A percentile compares a stretch with the other conserved stretches of the same genome.
Conservation (phyloP, 1,140 invertebrate species). For the Brachionus koreanus region DNA sequence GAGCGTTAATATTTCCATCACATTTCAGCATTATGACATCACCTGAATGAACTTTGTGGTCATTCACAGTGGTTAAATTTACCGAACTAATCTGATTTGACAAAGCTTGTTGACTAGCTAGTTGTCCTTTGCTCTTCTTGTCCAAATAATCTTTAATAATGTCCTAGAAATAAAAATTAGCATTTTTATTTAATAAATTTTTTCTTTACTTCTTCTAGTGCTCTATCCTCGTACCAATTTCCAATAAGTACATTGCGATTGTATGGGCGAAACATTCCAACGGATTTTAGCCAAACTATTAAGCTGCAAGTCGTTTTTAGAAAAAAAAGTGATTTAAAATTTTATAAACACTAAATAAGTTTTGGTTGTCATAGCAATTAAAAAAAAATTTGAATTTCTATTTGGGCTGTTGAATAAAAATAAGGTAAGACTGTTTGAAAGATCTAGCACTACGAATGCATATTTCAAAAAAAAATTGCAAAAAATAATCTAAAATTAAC, state of each 20-base stretch:
- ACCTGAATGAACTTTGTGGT: constrained; percentile 29
- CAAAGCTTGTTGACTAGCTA: constrained; percentile 50
- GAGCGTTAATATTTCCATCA: constrained; percentile 21
- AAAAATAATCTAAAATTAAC: constrained; percentile 8
- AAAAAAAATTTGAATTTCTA: neutral
- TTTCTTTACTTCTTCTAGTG: constrained; percentile 55
- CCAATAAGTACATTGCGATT: constrained; percentile 56
- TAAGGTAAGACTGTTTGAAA: neutral
- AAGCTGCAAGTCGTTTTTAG: neutral
- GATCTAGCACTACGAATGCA: neutral
- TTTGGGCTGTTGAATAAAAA: neutral
- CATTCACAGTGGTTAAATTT: constrained; percentile 35
- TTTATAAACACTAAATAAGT: constrained; percentile 11
- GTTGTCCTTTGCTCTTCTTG: constrained; percentile 51
- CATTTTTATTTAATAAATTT: neutral
- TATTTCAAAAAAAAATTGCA: constrained; percentile 4
- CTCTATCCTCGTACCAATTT: constrained; percentile 59
- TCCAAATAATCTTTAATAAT: constrained; percentile 55
- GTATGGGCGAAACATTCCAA: constrained; percentile 50
- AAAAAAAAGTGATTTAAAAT: neutral
- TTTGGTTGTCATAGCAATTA: neutral
- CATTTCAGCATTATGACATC: constrained; percentile 39
- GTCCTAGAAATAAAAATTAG: constrained; percentile 49
- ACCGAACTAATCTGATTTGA: neutral
- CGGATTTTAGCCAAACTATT: neutral